Conservation (phyloP, 2,888 invertebrate genomes). For the Apeira syringaria region DNA sequence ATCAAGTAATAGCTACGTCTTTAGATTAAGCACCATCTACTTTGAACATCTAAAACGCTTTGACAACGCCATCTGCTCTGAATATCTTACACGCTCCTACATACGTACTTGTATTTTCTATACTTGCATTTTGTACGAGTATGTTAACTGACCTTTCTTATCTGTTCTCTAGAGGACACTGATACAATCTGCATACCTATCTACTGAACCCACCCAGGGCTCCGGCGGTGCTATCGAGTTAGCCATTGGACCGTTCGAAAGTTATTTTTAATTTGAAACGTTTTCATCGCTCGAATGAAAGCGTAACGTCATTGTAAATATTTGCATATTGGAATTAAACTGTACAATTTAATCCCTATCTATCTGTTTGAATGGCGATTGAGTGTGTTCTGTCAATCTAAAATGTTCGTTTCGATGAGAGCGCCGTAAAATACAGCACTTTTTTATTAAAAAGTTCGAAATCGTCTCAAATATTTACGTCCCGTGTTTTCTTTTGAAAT, state of each 20-base stretch:
- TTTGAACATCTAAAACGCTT: too few species aligned
- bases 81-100: too few species aligned
- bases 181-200: conserved; percentile 46
- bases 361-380: conserved; percentile 19
- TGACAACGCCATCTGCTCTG: too few species aligned
- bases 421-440: conserved; percentile 16
- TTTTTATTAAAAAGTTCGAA: conserved; percentile 23
- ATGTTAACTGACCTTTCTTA: conserved; percentile 39
- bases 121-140: too few species aligned
- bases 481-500: conserved; percentile 41
- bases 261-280: conserved; percentile 44
- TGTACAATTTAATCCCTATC: conserved; percentile 25
- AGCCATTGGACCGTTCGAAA: conserved; percentile 35
- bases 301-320: conserved; percentile 36
- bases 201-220: conserved; percentile 37
- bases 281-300: conserved; percentile 37
- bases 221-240: conserved; percentile 45
- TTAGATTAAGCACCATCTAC: too few species aligned
- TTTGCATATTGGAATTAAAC: conserved; percentile 34
- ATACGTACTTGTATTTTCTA: conserved; percentile 37
- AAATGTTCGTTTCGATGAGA: conserved; percentile 3
- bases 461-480: conserved; percentile 26
- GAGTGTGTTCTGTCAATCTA: conserved; percentile 1
- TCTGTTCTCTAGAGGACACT: conserved; percentile 33
- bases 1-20: too few species aligned